Conservation (phyloP, 2,113 vertebrate genomes). For the Coracopsis vasa region DNA sequence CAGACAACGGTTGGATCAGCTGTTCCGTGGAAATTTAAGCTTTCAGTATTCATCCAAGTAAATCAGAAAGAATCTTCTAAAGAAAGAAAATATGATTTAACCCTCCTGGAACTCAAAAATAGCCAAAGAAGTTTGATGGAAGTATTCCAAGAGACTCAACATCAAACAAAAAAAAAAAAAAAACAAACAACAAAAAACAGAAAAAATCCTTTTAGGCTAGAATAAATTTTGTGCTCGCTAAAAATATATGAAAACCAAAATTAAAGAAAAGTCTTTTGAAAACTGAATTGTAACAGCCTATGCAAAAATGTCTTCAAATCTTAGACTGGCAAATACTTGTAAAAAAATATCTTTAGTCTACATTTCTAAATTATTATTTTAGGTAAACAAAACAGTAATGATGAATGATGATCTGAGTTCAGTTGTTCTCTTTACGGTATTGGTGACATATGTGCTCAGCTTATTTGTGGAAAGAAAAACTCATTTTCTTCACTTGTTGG, state of each 20-base stretch:
- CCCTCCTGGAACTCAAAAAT: background rate
- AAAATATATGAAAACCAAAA: background rate
- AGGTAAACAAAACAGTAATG: background rate
- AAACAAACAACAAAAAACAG: no score
- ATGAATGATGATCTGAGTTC: background rate
- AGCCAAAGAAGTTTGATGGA: background rate
- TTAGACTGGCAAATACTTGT: background rate
- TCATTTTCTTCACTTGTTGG: background rate
- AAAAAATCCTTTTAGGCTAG: background rate
- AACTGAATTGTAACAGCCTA: background rate
- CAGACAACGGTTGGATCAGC: background rate
- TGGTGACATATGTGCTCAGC: background rate
- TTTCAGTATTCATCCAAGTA: background rate
- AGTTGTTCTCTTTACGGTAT: background rate
- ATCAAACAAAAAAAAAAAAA: background rate
- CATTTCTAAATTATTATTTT: background rate
- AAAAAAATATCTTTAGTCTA: background rate
- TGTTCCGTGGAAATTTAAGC: background rate
- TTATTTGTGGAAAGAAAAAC: background rate
- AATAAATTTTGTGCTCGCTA: background rate
- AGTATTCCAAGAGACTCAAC: background rate
- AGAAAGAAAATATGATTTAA: background rate
- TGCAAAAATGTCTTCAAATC: background rate
- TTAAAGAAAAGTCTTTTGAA: background rate
- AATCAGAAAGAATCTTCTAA: background rate